Evolutionary conservation across 1,140 invertebrate species (phyloP).

Genomic region (Metopolophium dirhodum): DNA sequence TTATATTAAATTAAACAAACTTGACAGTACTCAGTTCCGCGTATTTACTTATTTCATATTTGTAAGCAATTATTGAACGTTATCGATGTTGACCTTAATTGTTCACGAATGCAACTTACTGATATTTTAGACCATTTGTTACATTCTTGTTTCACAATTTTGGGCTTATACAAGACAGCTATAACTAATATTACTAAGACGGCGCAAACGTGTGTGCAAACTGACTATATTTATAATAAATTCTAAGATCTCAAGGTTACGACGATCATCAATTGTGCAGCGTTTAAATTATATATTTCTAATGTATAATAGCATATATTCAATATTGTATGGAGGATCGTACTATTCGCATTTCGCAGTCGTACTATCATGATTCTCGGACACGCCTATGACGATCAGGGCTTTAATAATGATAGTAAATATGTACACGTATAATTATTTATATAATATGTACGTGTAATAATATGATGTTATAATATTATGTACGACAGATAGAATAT

Average conservation of each 20-base stretch:
- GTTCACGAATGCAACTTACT: neutral
- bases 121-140: neutral
- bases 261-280: constrained; percentile 15
- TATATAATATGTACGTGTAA: neutral
- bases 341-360: neutral
- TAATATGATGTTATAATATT: neutral
- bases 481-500: neutral
- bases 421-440: neutral
- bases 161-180: neutral
- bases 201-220: neutral
- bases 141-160: neutral
- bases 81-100: constrained; percentile 38
- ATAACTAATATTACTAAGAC: neutral
- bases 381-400: constrained; percentile 10
- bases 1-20: neutral
- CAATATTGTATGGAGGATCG: neutral
- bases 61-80: neutral
- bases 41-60: constrained; percentile 13
- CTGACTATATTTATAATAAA: constrained; percentile 5
- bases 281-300: constrained; percentile 11
- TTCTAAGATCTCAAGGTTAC: neutral
- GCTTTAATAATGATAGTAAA: constrained; percentile 24
- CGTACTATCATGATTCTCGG: neutral
- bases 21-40: neutral
- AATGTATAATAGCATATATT: neutral